Base-by-base conservation (phyloP, 2,797 vertebrate species). In the Orestias chungarensis region DNA sequence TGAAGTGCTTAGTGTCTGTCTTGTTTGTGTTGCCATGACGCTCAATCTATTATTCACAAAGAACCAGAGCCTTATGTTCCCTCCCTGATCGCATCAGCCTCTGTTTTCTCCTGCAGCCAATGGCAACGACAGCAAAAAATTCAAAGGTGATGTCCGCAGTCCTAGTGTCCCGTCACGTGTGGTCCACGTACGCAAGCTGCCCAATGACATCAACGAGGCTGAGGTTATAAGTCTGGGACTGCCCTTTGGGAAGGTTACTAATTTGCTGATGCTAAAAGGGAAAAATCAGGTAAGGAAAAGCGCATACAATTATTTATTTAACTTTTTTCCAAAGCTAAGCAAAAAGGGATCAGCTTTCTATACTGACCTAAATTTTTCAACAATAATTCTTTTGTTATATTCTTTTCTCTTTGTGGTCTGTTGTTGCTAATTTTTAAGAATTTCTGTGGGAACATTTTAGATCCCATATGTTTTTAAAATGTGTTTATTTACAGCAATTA, bases 121-220 rank as follows among this genome's bases (percentile, higher is more conserved):
- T 91, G 98, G 98, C 89, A 99, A 98, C 43, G 98, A 99, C 93
- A 98, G 96, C 91, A 99, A 99, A 87, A 99, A 99, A 91, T 99
- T 99, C 92, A 99, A 99, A 94, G 96, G 96, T 0, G 97, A 99
- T 78, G 96, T 89, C 57, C 94, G 97, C 88, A 97, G 95, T 65
- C 88, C 96, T 0, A 95, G 96, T 25, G 93, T 96, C 75, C 97
- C 97, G 0, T 99, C 98, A 68, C 93, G 97, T 71, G 98, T 99
- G 64, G 97, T 99, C 82, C 98, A 99, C 6, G 94, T 99, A 64
- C 95, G 98, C 38, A 99, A 99, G 76, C 95, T 99, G 62, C 98
- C 98, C 35, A 93, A 95, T 0, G 98, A 99, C 83, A 96, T 99
- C 82, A 98, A 97, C 0, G 98, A 99, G 85, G 96, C 97, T 2